phyloP scores from a whole-genome alignment of 2,888 invertebrate genomes.

The Apamea crenata region DNA sequence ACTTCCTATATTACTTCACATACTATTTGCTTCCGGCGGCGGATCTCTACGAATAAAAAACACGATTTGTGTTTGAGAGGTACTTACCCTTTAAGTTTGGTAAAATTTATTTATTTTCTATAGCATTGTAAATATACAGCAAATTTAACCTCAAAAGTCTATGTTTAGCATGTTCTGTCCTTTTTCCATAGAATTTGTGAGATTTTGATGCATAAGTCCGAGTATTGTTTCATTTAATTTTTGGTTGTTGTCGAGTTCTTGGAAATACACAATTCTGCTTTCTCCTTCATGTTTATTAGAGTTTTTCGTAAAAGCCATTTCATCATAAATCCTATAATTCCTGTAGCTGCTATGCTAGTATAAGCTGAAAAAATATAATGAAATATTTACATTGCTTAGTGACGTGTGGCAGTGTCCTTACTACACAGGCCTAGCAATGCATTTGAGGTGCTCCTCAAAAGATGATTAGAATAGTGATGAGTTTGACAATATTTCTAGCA shows the following conservation, averaged over 20 bases:
- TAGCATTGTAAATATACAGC: slow-evolving; percentile 39
- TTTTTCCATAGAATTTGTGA: not conserved
- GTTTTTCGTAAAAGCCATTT: not conserved
- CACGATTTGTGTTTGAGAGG: slow-evolving; percentile 39
- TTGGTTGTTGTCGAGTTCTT: slow-evolving; percentile 3
- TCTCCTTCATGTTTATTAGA: not conserved
- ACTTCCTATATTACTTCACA: not conserved
- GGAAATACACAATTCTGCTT: slow-evolving; percentile 6
- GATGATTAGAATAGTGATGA: not conserved
- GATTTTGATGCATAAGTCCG: not conserved
- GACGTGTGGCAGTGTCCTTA: not conserved
- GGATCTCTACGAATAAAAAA: slow-evolving; percentile 15
- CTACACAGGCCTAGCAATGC: not conserved
- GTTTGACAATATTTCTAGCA: not conserved
- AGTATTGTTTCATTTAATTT: not conserved
- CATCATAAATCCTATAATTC: not conserved
- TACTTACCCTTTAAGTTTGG: slow-evolving; percentile 37
- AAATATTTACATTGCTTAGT: not conserved
- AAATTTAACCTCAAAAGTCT: slow-evolving; percentile 56
- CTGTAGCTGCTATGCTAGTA: not conserved
- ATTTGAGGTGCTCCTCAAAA: not conserved
- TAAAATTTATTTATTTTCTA: slow-evolving; percentile 15
- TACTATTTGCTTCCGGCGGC: slow-evolving; percentile 3
- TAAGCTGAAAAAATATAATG: not conserved
- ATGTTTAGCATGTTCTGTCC: not conserved